Conservation (phyloP, 1,140 invertebrate species). For the Diabrotica virgifera region DNA sequence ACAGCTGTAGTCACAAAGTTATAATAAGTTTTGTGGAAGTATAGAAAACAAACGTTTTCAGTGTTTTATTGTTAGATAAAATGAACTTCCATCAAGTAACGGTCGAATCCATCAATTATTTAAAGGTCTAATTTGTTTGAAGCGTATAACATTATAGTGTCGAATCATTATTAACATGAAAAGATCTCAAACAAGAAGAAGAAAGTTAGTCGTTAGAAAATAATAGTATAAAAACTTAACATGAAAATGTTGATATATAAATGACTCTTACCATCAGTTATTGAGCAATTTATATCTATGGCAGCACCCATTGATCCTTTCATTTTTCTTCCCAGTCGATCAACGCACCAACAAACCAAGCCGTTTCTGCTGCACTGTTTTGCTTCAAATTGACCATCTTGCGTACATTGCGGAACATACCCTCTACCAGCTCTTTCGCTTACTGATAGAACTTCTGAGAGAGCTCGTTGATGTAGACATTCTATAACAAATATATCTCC, state of each 20-base stretch:
- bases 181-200: too few species aligned
- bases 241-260: neutral
- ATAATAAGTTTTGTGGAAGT: too few species aligned
- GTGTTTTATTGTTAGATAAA: too few species aligned
- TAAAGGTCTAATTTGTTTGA: too few species aligned
- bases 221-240: too few species aligned
- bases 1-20: too few species aligned
- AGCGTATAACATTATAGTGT: too few species aligned
- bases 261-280: constrained; percentile 41
- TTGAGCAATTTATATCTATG: constrained; percentile 62
- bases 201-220: too few species aligned
- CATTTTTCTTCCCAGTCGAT: constrained; percentile 69
- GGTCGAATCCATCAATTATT: too few species aligned
- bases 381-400: constrained; percentile 65
- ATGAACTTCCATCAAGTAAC: too few species aligned
- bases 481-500: constrained; percentile 39
- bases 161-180: too few species aligned
- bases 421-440: constrained; percentile 75
- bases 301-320: constrained; percentile 75
- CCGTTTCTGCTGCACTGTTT: constrained; percentile 79
- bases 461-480: constrained; percentile 71
- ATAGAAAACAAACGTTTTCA: too few species aligned
- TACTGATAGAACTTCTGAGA: constrained; percentile 72
- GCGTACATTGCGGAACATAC: constrained; percentile 77
- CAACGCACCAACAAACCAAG: constrained; percentile 84